Evolutionary conservation across 1,140 invertebrate species (phyloP), one percentile per base, ranked within the genome.

Genomic region (Penaeus japonicus): DNA sequence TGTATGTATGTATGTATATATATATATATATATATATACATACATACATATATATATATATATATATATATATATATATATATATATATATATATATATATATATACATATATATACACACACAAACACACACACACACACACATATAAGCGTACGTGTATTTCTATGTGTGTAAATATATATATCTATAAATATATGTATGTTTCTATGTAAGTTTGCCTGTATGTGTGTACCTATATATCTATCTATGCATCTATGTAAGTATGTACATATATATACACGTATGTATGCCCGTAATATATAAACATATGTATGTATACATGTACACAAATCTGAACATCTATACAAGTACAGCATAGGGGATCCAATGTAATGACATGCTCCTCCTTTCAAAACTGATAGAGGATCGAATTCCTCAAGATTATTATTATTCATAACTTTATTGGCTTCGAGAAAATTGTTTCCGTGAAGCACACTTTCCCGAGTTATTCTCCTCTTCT

Each of bases 241-340:
- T 70, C 1, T 70, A 70, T 70, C 17, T 70, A 70, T 70, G n/a
- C n/a, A 70, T 70, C 17, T 70, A 70, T 70, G n/a, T 70, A 70
- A 22, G n/a, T 70, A 70, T 70, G n/a, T 70, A 70, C n/a, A 70
- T 70, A 70, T 70, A 70, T 70, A 70, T 70, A 70, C n/a, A 70
- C n/a, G n/a, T 70, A 70, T n/a, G 5, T 70, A 70, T 70, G n/a
- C 5, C 17, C 5, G n/a, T 30, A 70, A 39, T 47, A 7, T 47
- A 47, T 47, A 0, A 2, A 47, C 12, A 0, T 47, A 47, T 47
- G 5, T 47, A 47, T 10, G 39, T 47, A 47, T 12, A 47, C 5
- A 47, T 12, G 7, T 47, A 5, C 7, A 10, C 39, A 47, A 7
- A n/a, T n/a, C n/a, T n/a, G n/a, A n/a, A n/a, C n/a, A n/a, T n/a